A percentile compares a stretch with the other conserved stretches of the same genome.
Conservation (phyloP, 2,888 invertebrate species). For the Apodemia mormo region DNA sequence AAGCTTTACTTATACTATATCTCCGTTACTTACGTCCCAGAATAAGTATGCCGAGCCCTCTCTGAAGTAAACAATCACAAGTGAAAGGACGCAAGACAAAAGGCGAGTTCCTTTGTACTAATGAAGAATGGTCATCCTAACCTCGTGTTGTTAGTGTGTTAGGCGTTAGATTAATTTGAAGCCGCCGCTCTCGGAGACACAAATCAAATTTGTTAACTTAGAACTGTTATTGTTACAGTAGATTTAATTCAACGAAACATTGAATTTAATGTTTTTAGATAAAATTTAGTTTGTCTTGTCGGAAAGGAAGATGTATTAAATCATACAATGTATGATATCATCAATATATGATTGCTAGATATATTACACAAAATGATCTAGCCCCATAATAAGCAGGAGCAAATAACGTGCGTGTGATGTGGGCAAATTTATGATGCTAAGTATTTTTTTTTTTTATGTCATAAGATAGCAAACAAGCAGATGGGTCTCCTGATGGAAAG, state of each 20-base stretch:
- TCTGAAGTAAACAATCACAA: slow-evolving; percentile 72
- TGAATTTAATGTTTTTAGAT: slow-evolving; percentile 17
- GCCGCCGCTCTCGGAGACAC: slow-evolving; percentile 36
- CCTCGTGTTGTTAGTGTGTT: slow-evolving; percentile 55
- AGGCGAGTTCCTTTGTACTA: slow-evolving; percentile 73
- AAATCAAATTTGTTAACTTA: slow-evolving; percentile 29
- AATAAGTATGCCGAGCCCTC: slow-evolving; percentile 54
- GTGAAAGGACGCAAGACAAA: slow-evolving; percentile 75
- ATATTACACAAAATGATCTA: too few species aligned
- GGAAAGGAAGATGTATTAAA: too few species aligned
- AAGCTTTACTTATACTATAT: too few species aligned
- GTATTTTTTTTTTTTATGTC: too few species aligned
- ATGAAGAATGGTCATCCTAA: slow-evolving; percentile 79
- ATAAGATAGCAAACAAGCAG: too few species aligned
- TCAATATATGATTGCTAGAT: too few species aligned
- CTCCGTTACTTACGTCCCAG: slow-evolving; percentile 34
- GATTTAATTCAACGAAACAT: slow-evolving; percentile 10
- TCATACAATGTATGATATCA: too few species aligned
- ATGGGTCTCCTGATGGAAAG: too few species aligned
- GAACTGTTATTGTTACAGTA: slow-evolving; percentile 14
- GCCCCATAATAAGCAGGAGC: too few species aligned
- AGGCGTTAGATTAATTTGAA: slow-evolving; percentile 68
- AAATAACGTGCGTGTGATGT: too few species aligned
- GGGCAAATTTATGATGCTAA: too few species aligned
- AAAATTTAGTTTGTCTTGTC: not conserved